phyloP scores from a whole-genome alignment of 2,888 invertebrate species.

The Drosophila suboccidentalis region DNA sequence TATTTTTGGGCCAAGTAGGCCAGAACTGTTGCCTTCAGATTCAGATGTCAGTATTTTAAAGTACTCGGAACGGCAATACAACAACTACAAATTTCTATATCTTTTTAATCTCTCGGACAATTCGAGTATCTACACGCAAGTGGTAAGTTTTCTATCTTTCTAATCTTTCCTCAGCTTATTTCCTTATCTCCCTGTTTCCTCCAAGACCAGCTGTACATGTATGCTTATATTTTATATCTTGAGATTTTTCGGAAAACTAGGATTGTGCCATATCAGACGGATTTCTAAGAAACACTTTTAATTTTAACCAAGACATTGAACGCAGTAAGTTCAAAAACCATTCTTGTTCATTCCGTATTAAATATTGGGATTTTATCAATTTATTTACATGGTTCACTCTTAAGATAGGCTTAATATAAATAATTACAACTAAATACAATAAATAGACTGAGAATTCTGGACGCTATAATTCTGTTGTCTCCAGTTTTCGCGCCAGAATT shows the following conservation, averaged over 20 bases:
- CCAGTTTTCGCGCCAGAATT: conserved; percentile 90
- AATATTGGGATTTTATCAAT: neutral
- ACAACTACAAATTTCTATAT: conserved; percentile 48
- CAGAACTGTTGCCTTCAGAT: conserved; percentile 37
- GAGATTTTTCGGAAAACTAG: conserved; percentile 25
- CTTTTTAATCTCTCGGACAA: conserved; percentile 57
- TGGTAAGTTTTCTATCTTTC: conserved; percentile 52
- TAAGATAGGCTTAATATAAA: conserved; percentile 8
- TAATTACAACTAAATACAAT: conserved; percentile 41
- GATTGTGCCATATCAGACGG: conserved; percentile 17
- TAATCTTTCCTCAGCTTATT: neutral
- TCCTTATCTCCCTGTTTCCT: neutral
- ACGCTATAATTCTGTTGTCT: conserved; percentile 91
- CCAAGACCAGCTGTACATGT: conserved; percentile 33
- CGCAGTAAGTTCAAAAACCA: conserved; percentile 37
- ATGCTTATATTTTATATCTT: conserved; percentile 56
- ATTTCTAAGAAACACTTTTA: conserved; percentile 5
- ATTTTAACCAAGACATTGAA: conserved; percentile 13
- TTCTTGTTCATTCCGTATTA: neutral
- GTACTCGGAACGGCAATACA: conserved; percentile 26
- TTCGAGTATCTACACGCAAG: conserved; percentile 31
- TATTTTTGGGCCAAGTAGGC: conserved; percentile 38
- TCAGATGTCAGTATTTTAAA: conserved; percentile 46
- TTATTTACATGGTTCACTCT: conserved; percentile 45
- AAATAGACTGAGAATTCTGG: conserved; percentile 46